Conservation (phyloP, 2,797 vertebrate species). For the Bryconaethiops microstoma region DNA sequence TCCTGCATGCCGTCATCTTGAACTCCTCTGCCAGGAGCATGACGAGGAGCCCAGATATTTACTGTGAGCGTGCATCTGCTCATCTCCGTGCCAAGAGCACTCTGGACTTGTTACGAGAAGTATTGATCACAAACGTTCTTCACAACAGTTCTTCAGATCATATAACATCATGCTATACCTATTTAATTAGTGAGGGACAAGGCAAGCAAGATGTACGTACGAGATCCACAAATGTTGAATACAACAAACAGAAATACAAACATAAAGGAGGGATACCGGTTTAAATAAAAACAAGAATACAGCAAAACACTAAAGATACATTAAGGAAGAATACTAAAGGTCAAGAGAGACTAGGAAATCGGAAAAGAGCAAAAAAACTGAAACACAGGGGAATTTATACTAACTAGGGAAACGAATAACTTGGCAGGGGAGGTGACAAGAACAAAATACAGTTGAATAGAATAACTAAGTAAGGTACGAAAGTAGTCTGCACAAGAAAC, state of each 20-base stretch:
- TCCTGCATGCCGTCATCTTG: conserved; percentile 1
- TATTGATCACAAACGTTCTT: not conserved
- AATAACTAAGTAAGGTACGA: not conserved
- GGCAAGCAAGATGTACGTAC: not conserved
- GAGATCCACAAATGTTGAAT: not conserved
- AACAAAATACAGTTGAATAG: too few relatives aligned
- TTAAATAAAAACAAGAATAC: too few relatives aligned
- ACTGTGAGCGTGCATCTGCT: not conserved
- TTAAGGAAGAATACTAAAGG: too few relatives aligned
- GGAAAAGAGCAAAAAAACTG: too few relatives aligned
- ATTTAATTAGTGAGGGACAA: too few relatives aligned
- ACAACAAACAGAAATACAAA: not conserved
- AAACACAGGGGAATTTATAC: too few relatives aligned
- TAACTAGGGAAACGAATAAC: too few relatives aligned
- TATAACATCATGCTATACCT: not conserved
- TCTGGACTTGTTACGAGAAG: not conserved
- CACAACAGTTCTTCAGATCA: not conserved
- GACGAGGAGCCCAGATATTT: conserved; percentile 14
- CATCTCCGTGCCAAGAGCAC: not conserved
- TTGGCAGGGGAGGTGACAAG: too few relatives aligned
- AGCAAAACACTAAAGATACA: too few relatives aligned
- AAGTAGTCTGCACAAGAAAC: not conserved
- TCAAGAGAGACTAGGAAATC: too few relatives aligned
- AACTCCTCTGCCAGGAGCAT: conserved; percentile 8
- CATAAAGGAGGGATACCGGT: too few relatives aligned